Percentiles rank a stretch among this genome's conserved stretches.
phyloP scores from a whole-genome alignment of 2,888 invertebrate genomes.

The Idaea aversata region DNA sequence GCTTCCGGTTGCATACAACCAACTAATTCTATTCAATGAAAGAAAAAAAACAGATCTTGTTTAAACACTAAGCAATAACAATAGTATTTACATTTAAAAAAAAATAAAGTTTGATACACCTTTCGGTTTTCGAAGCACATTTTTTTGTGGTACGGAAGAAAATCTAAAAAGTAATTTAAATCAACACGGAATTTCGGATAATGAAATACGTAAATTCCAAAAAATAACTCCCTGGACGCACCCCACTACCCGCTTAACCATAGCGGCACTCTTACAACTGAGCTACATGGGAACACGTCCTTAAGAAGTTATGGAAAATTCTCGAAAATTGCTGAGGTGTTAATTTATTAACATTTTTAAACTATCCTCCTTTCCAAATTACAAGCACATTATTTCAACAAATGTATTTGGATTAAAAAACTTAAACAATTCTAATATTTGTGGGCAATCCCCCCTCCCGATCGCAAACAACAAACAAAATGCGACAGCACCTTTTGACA shows the following conservation, averaged over 20 bases:
- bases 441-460: not conserved
- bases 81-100: constrained; percentile 63
- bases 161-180: constrained; percentile 3
- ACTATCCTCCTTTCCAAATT: not conserved
- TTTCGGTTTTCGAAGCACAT: constrained; percentile 13
- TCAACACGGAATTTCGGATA: too few relatives aligned
- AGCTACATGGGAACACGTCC: not conserved
- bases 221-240: too few relatives aligned
- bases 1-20: constrained; percentile 44
- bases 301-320: not conserved
- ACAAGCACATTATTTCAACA: constrained; percentile 4
- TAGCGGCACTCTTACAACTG: constrained; percentile 1
- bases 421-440: constrained; percentile 2
- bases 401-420: constrained; percentile 4
- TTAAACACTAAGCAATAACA: constrained; percentile 60
- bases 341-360: not conserved
- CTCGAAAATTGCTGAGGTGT: not conserved
- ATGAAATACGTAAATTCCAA: too few relatives aligned
- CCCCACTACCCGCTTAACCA: too few relatives aligned
- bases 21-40: constrained; percentile 45
- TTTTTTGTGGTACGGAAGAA: constrained; percentile 11
- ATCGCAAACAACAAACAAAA: not conserved
- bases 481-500: not conserved
- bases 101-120: constrained; percentile 36
- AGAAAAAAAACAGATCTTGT: constrained; percentile 64